Conservation (phyloP, 2,888 invertebrate genomes). For the Autographa pulchrina region DNA sequence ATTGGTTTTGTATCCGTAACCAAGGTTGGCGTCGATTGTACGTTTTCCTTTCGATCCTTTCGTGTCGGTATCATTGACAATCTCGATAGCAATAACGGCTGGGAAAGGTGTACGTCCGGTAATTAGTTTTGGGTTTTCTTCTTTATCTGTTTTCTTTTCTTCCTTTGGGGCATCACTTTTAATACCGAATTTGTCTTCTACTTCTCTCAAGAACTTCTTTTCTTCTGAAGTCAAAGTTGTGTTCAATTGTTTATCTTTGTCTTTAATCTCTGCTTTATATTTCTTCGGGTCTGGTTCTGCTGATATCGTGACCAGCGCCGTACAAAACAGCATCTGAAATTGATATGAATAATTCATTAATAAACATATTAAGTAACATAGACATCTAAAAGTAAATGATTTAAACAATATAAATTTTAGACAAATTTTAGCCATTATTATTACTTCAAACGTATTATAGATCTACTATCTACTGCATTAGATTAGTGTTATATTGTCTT, state of each 20-base stretch:
- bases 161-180: slow-evolving; percentile 71
- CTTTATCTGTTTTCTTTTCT: slow-evolving; percentile 62
- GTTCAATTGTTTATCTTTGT: slow-evolving; percentile 71
- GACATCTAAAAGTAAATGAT: neutral
- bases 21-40: slow-evolving; percentile 92
- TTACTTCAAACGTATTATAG: neutral
- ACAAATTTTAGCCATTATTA: neutral
- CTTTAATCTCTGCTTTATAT: slow-evolving; percentile 75
- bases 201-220: slow-evolving; percentile 83
- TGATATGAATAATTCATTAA: slow-evolving; percentile 46
- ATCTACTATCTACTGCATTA: neutral
- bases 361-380: neutral
- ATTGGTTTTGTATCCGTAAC: slow-evolving; percentile 91
- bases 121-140: slow-evolving; percentile 49
- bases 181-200: slow-evolving; percentile 85
- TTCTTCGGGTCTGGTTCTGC: slow-evolving; percentile 85
- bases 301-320: slow-evolving; percentile 65
- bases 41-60: slow-evolving; percentile 90
- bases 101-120: slow-evolving; percentile 76
- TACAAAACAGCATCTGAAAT: slow-evolving; percentile 81
- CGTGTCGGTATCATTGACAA: slow-evolving; percentile 88
- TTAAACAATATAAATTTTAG: neutral
- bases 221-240: slow-evolving; percentile 81
- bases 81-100: slow-evolving; percentile 90
- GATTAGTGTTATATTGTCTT: neutral